Conservation (phyloP, 2,888 invertebrate genomes). For the Drosophila austrosaltans region DNA sequence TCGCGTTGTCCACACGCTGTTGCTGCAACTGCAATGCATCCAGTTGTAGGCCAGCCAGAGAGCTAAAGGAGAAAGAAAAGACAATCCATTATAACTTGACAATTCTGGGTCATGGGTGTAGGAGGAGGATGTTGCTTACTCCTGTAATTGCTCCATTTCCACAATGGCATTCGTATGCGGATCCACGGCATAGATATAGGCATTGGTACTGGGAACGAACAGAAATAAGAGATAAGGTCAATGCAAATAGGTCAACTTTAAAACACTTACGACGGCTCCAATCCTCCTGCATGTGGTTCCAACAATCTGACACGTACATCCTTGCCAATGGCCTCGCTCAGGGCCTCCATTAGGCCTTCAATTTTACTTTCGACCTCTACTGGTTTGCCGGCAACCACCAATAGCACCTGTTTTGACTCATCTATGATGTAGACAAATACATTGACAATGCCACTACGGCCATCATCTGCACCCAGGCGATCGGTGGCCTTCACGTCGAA, state of each 20-base stretch:
- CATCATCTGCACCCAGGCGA: slow-evolving; percentile 90
- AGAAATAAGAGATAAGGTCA: background rate
- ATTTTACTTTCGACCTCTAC: slow-evolving; percentile 89
- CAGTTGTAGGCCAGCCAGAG: slow-evolving; percentile 83
- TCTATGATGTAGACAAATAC: slow-evolving; percentile 94
- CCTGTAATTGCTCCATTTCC: slow-evolving; percentile 91
- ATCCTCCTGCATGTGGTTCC: slow-evolving; percentile 87
- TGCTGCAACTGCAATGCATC: slow-evolving; percentile 70
- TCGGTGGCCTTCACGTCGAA: slow-evolving; percentile 95
- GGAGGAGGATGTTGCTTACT: slow-evolving; percentile 84
- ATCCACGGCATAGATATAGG: slow-evolving; percentile 94
- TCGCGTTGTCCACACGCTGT: slow-evolving; percentile 65
- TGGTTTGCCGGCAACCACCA: slow-evolving; percentile 90
- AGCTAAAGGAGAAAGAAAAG: slow-evolving; percentile 83
- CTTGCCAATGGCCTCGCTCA: slow-evolving; percentile 90
- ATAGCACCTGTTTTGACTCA: slow-evolving; percentile 90
- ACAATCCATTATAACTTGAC: slow-evolving; percentile 22
- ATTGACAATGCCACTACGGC: slow-evolving; percentile 92
- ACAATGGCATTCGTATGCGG: slow-evolving; percentile 91
- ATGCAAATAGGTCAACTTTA: background rate
- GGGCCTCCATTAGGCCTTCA: slow-evolving; percentile 87
- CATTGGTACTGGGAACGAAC: slow-evolving; percentile 88
- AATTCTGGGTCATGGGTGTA: slow-evolving; percentile 25
- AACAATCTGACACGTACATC: slow-evolving; percentile 91
- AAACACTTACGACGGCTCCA: slow-evolving; percentile 84